Base-by-base conservation (phyloP, 2,888 invertebrate species). In the Polydrusus tereticollis region DNA sequence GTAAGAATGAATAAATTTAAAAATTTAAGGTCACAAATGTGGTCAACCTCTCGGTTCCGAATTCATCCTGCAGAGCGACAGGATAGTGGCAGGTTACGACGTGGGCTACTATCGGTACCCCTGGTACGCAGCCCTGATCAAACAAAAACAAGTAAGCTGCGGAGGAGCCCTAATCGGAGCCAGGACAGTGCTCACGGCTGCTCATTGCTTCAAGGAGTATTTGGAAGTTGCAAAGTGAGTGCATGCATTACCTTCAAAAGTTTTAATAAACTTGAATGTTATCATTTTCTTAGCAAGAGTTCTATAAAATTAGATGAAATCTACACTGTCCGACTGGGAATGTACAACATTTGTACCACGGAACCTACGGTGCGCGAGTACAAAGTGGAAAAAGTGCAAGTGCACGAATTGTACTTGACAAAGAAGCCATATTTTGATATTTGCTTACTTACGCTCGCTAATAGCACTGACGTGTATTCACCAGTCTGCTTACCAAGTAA, bases 91-190 rank as follows among this genome's bases (percentile, higher is more conserved):
- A 6, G 86, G 86, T 2, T 83, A 83, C 55, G 84, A 83, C 66
- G 76, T 85, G 3, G 85, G 85, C 1, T 85, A 83, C 64, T 83
- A 83, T 66, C 82, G 83, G 64, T 85, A 85, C 74, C 84, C 85
- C 1, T 86, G 86, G 86, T 86, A 80, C 72, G 84, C 81, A 12
- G 82, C 82, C 3, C 71, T 86, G 1, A 76, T 80, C 0, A 69
- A 76, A 18, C 71, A 80, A 8, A 78, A 79, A 18, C 71, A 77
- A 50, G 78, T 83, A 2, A 75, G 76, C 1, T 86, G 86, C 75
- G 86, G 85, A 2, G 85, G 83, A 8, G 80, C 83, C 2, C 75
- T 85, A 23, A 82, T 86, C 65, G 81, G 79, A 0, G 78, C 81
- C 7, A 80, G 75, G 60, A 79, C 78, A 10, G 78, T 86, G n/a